Percentiles rank a stretch among this genome's conserved stretches.
phyloP scores from a whole-genome alignment of 2,797 vertebrate genomes.

The Ctenopoma multispine region DNA sequence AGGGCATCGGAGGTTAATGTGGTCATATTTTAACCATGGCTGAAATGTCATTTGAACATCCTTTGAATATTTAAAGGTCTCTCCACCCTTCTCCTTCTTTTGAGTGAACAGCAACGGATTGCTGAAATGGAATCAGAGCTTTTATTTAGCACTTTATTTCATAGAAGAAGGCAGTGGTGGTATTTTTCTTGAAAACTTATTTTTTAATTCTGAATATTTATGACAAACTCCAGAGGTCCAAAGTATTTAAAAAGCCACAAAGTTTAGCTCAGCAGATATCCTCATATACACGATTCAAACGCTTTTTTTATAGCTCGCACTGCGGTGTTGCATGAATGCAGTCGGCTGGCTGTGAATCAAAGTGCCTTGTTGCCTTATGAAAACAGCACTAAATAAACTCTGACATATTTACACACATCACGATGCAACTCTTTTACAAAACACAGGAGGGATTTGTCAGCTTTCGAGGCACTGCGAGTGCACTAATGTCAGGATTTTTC shows the following conservation, averaged over 20 bases:
- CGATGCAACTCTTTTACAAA: slow-evolving; percentile 26
- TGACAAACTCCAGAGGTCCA: slow-evolving; percentile 1
- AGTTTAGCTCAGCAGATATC: slow-evolving; percentile 19
- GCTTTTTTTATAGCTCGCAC: slow-evolving; percentile 6
- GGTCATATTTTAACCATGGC: too few species aligned
- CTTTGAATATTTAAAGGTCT: not conserved
- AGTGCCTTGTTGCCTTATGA: slow-evolving; percentile 42
- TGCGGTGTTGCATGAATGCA: slow-evolving; percentile 7
- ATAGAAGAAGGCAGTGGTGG: not conserved
- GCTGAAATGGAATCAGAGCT: slow-evolving; percentile 1
- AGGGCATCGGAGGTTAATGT: too few species aligned
- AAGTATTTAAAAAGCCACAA: slow-evolving; percentile 14
- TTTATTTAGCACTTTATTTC: slow-evolving; percentile 3
- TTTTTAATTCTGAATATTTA: slow-evolving; percentile 18
- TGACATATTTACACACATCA: slow-evolving; percentile 73
- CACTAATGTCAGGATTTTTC: slow-evolving; percentile 22
- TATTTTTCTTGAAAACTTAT: slow-evolving; percentile 7
- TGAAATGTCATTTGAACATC: too few species aligned
- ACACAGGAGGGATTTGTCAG: slow-evolving; percentile 54
- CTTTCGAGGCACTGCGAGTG: slow-evolving; percentile 53
- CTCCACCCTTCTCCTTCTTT: not conserved
- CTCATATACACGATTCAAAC: slow-evolving; percentile 13
- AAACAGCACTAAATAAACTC: slow-evolving; percentile 56
- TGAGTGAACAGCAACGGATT: not conserved
- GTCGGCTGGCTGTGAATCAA: slow-evolving; percentile 55